These are phyloP conservation scores for Parazoanthus atlanticus DNA, from an alignment of 92 coral and sea anemone genomes.

Conservation along the genomic window DNA sequence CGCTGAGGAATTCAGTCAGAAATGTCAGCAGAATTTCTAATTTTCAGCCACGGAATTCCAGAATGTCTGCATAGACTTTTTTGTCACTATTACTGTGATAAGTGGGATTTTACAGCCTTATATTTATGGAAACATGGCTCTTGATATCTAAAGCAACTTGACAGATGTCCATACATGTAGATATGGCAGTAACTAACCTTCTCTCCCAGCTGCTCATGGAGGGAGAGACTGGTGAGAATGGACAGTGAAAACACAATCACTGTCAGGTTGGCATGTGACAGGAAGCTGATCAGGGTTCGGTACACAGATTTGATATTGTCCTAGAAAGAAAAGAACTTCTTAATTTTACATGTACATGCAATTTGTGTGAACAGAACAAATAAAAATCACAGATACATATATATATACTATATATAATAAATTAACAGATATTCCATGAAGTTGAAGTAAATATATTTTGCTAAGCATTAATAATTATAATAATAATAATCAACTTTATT, in stretches of 20 bases:
- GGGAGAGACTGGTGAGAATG: slow-evolving; percentile 89
- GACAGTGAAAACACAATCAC: slow-evolving; percentile 91
- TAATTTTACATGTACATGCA: neutral
- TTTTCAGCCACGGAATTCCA: too few species aligned
- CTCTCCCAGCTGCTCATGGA: slow-evolving; percentile 96
- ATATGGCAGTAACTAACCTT: slow-evolving; percentile 61
- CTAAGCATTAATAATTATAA: neutral
- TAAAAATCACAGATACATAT: neutral
- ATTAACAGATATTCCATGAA: too few species aligned
- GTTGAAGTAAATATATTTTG: neutral
- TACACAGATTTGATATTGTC: slow-evolving; percentile 88
- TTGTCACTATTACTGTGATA: too few species aligned
- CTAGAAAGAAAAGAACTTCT: slow-evolving; percentile 55
- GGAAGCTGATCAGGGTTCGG: slow-evolving; percentile 84
- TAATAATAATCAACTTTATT: too few species aligned
- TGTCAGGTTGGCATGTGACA: slow-evolving; percentile 90
- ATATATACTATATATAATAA: too few species aligned
- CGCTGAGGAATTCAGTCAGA: too few species aligned
- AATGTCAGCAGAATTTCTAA: too few species aligned
- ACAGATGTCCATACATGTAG: too few species aligned
- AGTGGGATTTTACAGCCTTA: too few species aligned
- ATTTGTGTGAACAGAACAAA: neutral
- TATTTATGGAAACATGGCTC: too few species aligned
- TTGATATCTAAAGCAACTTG: too few species aligned
- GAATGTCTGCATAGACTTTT: too few species aligned